Evolutionary conservation across 2,113 vertebrate species (phyloP), one percentile per base, ranked within the genome.

Genomic region (Australoheros scitulus): DNA sequence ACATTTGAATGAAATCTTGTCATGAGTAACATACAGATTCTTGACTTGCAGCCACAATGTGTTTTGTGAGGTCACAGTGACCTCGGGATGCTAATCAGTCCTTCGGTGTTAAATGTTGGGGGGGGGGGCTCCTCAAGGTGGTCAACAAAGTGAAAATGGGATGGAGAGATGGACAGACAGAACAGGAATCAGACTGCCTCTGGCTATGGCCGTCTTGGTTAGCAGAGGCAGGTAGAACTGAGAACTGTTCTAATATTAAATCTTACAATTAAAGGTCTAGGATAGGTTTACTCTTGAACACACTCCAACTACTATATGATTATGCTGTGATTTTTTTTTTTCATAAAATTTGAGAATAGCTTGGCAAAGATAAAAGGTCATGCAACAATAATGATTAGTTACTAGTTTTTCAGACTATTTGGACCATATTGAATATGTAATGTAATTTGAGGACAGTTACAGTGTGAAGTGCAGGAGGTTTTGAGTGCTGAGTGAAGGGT

Each of bases 401-500:
- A 8, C 20, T 52, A 26, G 24, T 52, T 70, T 70, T 70, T 52
- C 3, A 70, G 20, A 52, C 18, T 47, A 4, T 14, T 70, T 0
- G 11, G 24, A 52, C 9, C 24, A 32, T 52, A 52, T 52, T 70
- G 24, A 8, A 32, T 32, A 55, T 72, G 17, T 18, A 52, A 20
- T 29, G 24, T 72, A 32, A 24, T 47, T 70, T 47, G 18, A 36
- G 20, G 20, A 56, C 29, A 36, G 36, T 29, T 56, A 22, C 29
- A 75, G 70, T 57, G 32, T 0, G 3, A 76, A 24, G 72, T 57
- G 13, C 47, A 47, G 34, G 17, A 72, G 1, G 17, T 55, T 55
- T 55, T 77, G 22, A 55, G 68, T 9, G 10, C 63, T 77, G 70
- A 87, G 29, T 80, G 87, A 88, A 59, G 80, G 79, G 87, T 91